phyloP scores from a whole-genome alignment of 2,888 invertebrate genomes.

The Isoperla grammatica region DNA sequence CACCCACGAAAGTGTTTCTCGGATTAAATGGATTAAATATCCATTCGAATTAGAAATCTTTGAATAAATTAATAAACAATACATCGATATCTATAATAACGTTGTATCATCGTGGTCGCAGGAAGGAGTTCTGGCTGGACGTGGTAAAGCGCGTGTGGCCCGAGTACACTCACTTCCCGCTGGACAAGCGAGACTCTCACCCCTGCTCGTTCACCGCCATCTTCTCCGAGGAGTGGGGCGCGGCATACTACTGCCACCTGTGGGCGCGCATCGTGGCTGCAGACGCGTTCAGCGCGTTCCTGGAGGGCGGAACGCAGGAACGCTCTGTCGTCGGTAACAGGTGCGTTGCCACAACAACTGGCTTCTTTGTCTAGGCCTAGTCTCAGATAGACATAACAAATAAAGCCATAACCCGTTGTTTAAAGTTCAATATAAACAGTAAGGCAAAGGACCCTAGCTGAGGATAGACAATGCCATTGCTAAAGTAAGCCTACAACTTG shows the following conservation, averaged over 20 bases:
- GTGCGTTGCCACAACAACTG: no score
- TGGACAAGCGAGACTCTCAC: slow-evolving; percentile 74
- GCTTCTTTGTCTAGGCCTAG: background rate
- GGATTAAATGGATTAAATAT: no score
- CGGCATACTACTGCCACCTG: slow-evolving; percentile 74
- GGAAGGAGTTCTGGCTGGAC: slow-evolving; percentile 75
- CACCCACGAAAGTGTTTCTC: no score
- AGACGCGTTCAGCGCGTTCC: slow-evolving; percentile 81
- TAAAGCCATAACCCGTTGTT: background rate
- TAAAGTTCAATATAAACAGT: no score
- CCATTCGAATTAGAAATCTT: no score
- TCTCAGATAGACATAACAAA: background rate
- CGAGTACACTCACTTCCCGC: slow-evolving; percentile 68
- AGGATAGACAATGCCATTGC: no score
- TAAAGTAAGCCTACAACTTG: no score
- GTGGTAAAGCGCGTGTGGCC: slow-evolving; percentile 74
- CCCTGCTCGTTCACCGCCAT: slow-evolving; percentile 81
- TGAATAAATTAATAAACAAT: no score
- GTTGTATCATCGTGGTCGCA: no score
- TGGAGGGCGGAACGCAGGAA: slow-evolving; percentile 51
- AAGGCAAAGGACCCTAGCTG: no score
- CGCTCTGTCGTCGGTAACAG: slow-evolving; percentile 34
- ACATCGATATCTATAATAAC: no score
- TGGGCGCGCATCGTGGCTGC: slow-evolving; percentile 90
- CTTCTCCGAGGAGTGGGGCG: slow-evolving; percentile 76